These are phyloP conservation scores for Thomomys bottae DNA, from an alignment of 2,113 vertebrate genomes.

Conservation along the genomic window DNA sequence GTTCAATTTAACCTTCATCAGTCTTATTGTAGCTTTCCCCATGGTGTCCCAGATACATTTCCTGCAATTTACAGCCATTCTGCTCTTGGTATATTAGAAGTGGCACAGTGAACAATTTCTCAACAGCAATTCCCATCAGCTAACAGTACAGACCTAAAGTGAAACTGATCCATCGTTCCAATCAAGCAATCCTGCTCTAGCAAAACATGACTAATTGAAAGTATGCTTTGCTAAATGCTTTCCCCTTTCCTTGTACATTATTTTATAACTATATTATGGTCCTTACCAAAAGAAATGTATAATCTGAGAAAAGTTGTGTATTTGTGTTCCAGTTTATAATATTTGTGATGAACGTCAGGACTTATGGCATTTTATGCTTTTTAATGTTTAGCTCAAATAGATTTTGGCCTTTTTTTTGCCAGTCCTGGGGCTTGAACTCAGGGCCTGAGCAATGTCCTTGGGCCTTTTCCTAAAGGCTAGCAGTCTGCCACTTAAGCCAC, in stretches of 20 bases:
- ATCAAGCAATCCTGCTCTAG: slow-evolving; percentile 32
- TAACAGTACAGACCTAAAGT: slow-evolving; percentile 51
- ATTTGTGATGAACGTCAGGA: slow-evolving; percentile 13
- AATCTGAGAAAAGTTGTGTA: neutral
- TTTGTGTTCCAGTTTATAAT: neutral
- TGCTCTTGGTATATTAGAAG: slow-evolving; percentile 63
- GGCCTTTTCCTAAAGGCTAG: too few species aligned
- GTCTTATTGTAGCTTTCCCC: slow-evolving; percentile 65
- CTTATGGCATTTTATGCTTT: slow-evolving; percentile 10
- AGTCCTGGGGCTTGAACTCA: too few species aligned
- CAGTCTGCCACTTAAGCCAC: too few species aligned
- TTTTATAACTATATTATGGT: slow-evolving; percentile 18
- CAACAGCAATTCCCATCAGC: slow-evolving; percentile 59
- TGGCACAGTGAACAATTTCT: slow-evolving; percentile 50
- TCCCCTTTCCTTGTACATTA: neutral
- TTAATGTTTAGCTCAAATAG: slow-evolving; percentile 6
- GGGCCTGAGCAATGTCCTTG: too few species aligned
- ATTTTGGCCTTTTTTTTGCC: slow-evolving; percentile 34
- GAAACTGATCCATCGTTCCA: slow-evolving; percentile 61
- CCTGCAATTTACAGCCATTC: slow-evolving; percentile 63
- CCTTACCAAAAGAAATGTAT: neutral
- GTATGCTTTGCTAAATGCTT: slow-evolving; percentile 39
- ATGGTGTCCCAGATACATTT: slow-evolving; percentile 68
- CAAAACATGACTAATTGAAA: slow-evolving; percentile 60
- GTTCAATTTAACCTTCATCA: slow-evolving; percentile 66